Evolutionary conservation across 1,140 invertebrate genomes (phyloP).

Genomic region (Drosophila novamexicana): DNA sequence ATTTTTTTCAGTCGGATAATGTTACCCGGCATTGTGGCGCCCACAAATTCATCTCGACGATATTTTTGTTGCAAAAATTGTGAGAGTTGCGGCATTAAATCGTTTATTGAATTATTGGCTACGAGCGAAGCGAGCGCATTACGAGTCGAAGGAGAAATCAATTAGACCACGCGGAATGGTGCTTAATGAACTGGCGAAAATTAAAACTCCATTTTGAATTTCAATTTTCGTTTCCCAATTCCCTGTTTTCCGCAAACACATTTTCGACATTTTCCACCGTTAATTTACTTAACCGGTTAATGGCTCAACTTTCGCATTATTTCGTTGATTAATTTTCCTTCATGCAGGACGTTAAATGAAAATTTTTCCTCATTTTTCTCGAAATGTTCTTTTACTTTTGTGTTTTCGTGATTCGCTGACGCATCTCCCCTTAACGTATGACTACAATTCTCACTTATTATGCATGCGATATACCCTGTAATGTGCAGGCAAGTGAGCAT

Average conservation of each 20-base stretch:
- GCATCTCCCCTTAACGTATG: conserved; percentile 11
- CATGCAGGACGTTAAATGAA: conserved; percentile 35
- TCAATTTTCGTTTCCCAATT: conserved; percentile 8
- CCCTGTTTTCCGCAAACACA: neutral
- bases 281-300: conserved; percentile 34
- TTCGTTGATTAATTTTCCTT: conserved; percentile 47
- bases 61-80: neutral
- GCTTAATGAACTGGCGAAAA: neutral
- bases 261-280: conserved; percentile 21
- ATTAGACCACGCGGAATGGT: conserved; percentile 19
- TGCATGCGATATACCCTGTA: conserved; percentile 1
- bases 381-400: neutral
- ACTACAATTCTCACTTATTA: conserved; percentile 14
- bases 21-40: conserved; percentile 10
- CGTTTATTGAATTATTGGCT: conserved; percentile 38
- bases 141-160: conserved; percentile 37
- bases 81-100: conserved; percentile 35
- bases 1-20: conserved; percentile 19
- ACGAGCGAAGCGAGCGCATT: neutral
- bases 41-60: conserved; percentile 9
- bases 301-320: conserved; percentile 37
- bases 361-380: conserved; percentile 13
- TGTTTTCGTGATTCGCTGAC: conserved; percentile 8
- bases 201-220: conserved; percentile 19
- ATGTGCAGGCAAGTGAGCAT: neutral